Evolutionary conservation across 2,797 vertebrate species (phyloP).

Genomic region (Molossus alvarezi): DNA sequence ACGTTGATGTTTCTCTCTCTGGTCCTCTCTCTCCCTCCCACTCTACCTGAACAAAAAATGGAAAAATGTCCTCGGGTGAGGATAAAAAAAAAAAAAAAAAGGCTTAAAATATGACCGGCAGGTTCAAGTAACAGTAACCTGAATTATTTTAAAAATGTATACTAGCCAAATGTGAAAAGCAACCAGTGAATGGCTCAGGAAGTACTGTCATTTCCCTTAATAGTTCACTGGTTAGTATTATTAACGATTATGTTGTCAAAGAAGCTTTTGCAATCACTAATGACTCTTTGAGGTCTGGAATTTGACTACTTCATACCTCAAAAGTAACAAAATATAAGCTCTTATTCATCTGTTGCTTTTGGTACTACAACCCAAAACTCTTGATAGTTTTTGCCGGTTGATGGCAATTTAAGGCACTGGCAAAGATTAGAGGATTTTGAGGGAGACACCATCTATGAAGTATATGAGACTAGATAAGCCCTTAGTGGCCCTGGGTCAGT

Average conservation of each 20-base stretch:
- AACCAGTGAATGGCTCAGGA: conserved; percentile 43
- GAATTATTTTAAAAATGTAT: conserved; percentile 53
- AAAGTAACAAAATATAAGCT: conserved; percentile 64
- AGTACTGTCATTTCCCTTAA: conserved; percentile 44
- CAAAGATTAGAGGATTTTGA: conserved; percentile 30
- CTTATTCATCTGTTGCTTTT: conserved; percentile 66
- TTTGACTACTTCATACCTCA: conserved; percentile 52
- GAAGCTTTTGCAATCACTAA: conserved; percentile 49
- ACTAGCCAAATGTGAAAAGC: conserved; percentile 52
- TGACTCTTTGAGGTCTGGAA: conserved; percentile 27
- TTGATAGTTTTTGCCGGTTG: conserved; percentile 18
- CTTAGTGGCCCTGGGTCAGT: conserved; percentile 35
- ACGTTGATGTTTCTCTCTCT: too few relatives aligned
- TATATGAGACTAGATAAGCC: background rate
- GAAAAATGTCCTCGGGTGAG: too few relatives aligned
- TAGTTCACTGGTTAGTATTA: conserved; percentile 36
- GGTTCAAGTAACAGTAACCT: conserved; percentile 33
- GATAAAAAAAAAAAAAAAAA: background rate
- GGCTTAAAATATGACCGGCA: conserved; percentile 51
- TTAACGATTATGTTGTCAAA: conserved; percentile 27
- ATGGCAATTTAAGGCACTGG: background rate
- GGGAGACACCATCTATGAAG: background rate
- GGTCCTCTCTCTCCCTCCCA: too few relatives aligned
- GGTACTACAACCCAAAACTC: conserved; percentile 16
- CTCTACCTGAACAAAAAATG: too few relatives aligned